A percentile compares a stretch with the other conserved stretches of the same genome.
phyloP scores from a whole-genome alignment of 2,113 vertebrate genomes.

The Litocranius walleri region DNA sequence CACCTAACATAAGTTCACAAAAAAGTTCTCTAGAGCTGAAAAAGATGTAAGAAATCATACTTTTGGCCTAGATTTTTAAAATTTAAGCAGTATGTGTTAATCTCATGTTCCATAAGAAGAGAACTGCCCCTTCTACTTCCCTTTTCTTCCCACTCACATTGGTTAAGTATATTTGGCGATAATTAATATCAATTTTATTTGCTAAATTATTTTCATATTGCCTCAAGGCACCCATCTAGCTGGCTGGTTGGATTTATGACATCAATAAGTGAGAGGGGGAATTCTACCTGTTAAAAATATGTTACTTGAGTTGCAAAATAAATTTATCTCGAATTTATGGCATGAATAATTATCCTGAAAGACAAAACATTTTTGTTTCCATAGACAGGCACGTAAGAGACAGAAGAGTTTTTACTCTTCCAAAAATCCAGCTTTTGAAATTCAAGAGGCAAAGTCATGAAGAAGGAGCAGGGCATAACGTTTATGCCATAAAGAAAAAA shows the following conservation, averaged over 20 bases:
- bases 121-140: neutral
- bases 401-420: neutral
- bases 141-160: neutral
- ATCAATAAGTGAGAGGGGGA: neutral
- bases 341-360: neutral
- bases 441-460: neutral
- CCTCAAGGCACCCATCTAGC: neutral
- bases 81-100: neutral
- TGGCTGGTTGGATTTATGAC: neutral
- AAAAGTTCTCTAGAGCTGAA: neutral
- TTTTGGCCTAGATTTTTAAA: neutral
- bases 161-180: neutral
- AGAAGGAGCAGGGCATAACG: neutral
- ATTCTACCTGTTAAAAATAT: neutral
- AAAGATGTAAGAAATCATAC: neutral
- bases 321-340: neutral
- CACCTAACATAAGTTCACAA: neutral
- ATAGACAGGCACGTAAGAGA: neutral
- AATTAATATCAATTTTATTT: neutral
- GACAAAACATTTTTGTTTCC: neutral
- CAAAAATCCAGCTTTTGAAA: neutral
- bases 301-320: neutral
- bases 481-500: neutral
- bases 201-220: neutral
- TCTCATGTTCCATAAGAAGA: neutral